Conservation (phyloP, 2,888 invertebrate species). For the Deladenus siricidicola region DNA sequence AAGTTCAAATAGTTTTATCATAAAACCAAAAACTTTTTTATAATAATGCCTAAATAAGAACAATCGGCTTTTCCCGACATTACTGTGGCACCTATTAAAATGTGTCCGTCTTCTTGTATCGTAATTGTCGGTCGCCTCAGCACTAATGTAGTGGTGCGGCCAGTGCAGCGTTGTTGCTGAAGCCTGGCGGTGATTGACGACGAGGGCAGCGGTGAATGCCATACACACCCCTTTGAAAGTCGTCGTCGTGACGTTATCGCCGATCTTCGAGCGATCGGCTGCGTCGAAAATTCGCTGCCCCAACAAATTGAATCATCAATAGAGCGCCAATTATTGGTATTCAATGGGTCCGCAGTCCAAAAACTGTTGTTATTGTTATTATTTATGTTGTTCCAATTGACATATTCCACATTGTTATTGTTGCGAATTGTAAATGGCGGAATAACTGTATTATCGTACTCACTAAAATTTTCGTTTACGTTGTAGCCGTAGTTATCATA, state of each 20-base stretch:
- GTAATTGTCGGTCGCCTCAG: constrained; percentile 49
- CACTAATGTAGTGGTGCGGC: constrained; percentile 7
- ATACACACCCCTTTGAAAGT: neutral
- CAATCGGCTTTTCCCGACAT: no score
- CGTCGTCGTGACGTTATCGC: neutral
- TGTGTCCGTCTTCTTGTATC: constrained; percentile 48
- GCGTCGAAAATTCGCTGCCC: neutral
- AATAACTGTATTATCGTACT: neutral
- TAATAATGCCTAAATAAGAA: no score
- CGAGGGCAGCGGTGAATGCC: neutral
- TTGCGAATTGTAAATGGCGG: no score
- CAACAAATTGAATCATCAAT: neutral
- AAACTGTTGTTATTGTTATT: neutral
- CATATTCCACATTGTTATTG: no score
- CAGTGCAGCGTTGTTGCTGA: neutral
- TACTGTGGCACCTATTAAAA: constrained; percentile 41
- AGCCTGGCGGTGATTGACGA: neutral
- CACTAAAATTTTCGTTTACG: neutral
- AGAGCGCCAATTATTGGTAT: neutral
- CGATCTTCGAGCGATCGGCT: neutral
- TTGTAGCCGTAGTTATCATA: neutral
- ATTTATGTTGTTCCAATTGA: no score
- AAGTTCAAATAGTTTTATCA: no score
- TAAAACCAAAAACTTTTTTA: no score
- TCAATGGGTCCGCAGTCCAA: neutral